Conservation (phyloP, 2,888 invertebrate species). For the Caenorhabditis sp. region DNA sequence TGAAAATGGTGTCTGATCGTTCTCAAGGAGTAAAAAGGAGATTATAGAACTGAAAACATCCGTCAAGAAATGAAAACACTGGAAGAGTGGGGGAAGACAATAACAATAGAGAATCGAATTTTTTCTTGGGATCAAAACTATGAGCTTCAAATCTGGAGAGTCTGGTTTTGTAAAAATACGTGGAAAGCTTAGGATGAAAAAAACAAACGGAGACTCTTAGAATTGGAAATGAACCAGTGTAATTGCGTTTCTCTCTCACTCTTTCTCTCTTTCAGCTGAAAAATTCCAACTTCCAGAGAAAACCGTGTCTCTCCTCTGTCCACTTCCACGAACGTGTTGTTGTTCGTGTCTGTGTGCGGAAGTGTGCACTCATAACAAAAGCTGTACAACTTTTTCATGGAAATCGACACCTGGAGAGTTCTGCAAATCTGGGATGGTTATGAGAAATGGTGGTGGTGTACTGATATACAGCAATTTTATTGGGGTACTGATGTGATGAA, state of each 20-base stretch:
- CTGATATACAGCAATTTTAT: no score
- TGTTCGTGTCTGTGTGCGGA: constrained; percentile 9
- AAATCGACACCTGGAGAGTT: neutral
- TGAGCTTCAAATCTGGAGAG: no score
- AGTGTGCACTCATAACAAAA: constrained; percentile 15
- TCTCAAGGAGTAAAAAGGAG: constrained; percentile 8
- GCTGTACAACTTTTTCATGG: neutral
- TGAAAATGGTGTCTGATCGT: constrained; percentile 30
- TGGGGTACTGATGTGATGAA: no score
- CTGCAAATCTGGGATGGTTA: neutral
- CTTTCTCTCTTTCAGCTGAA: neutral
- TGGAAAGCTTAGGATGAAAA: neutral
- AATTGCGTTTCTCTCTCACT: neutral
- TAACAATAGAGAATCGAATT: neutral
- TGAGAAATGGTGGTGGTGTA: no score
- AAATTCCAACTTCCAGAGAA: constrained; percentile 28
- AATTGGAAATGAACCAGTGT: constrained; percentile 22
- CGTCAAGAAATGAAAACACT: neutral
- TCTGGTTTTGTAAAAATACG: no score
- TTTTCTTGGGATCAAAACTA: no score
- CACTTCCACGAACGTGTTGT: constrained; percentile 12
- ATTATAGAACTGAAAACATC: constrained; percentile 5
- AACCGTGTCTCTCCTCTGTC: no score
- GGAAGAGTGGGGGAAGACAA: neutral
- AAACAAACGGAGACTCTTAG: neutral